Evolutionary conservation across 2,113 vertebrate species (phyloP), one percentile per base, ranked within the genome.

Genomic region (Oxyruncus cristatus): DNA sequence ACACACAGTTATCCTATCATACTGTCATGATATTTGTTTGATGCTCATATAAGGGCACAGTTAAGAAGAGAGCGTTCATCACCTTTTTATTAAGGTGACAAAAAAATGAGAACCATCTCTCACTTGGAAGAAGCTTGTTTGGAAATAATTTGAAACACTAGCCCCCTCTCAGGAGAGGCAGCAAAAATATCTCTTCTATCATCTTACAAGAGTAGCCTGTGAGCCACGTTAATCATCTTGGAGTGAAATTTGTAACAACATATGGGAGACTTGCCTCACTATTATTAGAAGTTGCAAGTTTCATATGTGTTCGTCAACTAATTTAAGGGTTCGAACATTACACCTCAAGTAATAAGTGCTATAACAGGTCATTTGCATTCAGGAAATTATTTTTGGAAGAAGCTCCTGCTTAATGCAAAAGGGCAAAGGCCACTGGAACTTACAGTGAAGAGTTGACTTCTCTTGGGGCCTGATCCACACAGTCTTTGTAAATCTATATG

Each of bases 321-420:
- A 92, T 55, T 71, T 92, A 95, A 74, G 39, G 77, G 75, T 89
- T 87, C 2, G 5, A 94, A 95, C 61, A 39, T 71, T 79, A 81
- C 27, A 89, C 61, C 66, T 73, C 39, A 59, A 84, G 89, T 62
- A 89, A 59, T 81, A 87, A 77, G 80, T 67, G 85, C 92, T 75
- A 62, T 62, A 92, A 77, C 70, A 84, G 80, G 86, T 83, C 80
- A 71, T 93, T 91, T 91, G 70, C 84, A 85, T 87, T 63, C 84
- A 95, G 89, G 77, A 95, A 92, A 93, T 87, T 94, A 89, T 92
- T 95, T 95, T 78, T 89, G 83, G 84, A 95, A 96, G 86, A 81
- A 84, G 77, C 26, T 87, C 47, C 77, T 91, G 56, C 89, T 85
- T 92, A 84, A 81, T 68, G 70, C 77, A 71, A 91, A 92, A 93